A percentile compares a stretch with the other conserved stretches of the same genome.
Evolutionary conservation across 2,888 invertebrate genomes (phyloP).

Genomic region (Heliconius aoede): DNA sequence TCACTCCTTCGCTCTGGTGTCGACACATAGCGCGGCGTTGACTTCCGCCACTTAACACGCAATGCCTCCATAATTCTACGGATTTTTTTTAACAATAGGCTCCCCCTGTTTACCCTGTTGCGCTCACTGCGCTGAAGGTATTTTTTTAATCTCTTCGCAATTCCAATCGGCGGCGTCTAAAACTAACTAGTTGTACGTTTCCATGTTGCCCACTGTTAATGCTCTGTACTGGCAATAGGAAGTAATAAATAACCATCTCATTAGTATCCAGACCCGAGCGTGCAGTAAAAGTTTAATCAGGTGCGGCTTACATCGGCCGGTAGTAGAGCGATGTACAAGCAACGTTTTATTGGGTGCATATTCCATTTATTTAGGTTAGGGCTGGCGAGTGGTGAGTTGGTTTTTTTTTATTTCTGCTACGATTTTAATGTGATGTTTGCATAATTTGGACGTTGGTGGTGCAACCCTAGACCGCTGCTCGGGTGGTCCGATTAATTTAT

Average conservation of each 20-base stretch:
- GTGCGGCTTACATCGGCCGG: constrained; percentile 34
- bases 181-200: constrained; percentile 22
- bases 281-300: constrained; percentile 40
- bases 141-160: not conserved
- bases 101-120: too few species aligned
- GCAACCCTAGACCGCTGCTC: not conserved
- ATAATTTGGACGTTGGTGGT: not conserved
- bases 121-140: too few species aligned
- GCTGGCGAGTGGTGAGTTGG: not conserved
- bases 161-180: not conserved
- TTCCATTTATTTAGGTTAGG: constrained; percentile 28
- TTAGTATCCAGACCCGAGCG: constrained; percentile 36
- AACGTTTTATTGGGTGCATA: constrained; percentile 37
- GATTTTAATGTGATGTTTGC: not conserved
- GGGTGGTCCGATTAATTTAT: not conserved
- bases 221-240: constrained; percentile 19
- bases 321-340: constrained; percentile 34
- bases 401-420: not conserved
- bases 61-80: too few species aligned
- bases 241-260: constrained; percentile 43
- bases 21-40: too few species aligned
- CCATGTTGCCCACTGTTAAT: constrained; percentile 21
- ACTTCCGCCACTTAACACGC: too few species aligned
- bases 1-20: too few species aligned
- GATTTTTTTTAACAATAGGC: too few species aligned